phyloP scores from a whole-genome alignment of 2,888 invertebrate species.

The Noctuana brunneofusca region DNA sequence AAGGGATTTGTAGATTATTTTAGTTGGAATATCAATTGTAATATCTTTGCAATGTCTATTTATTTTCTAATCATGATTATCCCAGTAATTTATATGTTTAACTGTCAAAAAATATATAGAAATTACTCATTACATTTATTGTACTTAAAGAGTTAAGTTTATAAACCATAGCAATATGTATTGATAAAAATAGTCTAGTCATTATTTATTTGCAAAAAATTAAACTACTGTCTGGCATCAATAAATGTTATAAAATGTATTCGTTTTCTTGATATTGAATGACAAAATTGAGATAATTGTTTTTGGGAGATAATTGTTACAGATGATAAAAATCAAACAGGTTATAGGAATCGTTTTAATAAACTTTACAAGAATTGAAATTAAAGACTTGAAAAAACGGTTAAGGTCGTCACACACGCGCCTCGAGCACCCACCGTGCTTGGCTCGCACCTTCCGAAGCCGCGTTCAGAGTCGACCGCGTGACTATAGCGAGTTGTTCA shows the following conservation, averaged over 20 bases:
- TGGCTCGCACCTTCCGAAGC: too few species aligned
- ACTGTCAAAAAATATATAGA: constrained; percentile 8
- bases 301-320: too few species aligned
- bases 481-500: too few species aligned
- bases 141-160: constrained; percentile 14
- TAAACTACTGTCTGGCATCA: neutral
- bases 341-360: too few species aligned
- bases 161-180: neutral
- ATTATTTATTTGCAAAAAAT: constrained; percentile 1
- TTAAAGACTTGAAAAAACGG: too few species aligned
- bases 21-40: constrained; percentile 46
- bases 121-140: neutral
- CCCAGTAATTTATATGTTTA: constrained; percentile 10
- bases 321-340: too few species aligned
- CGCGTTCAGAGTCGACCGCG: too few species aligned
- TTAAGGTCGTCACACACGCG: too few species aligned
- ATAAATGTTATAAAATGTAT: neutral
- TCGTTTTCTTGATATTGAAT: neutral
- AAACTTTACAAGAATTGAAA: too few species aligned
- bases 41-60: constrained; percentile 38
- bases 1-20: constrained; percentile 70
- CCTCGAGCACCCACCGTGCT: too few species aligned
- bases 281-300: neutral
- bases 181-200: neutral
- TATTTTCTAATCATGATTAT: constrained; percentile 34